phyloP scores from a whole-genome alignment of 2,888 invertebrate species.

The Pristionchus fissidentatus region DNA sequence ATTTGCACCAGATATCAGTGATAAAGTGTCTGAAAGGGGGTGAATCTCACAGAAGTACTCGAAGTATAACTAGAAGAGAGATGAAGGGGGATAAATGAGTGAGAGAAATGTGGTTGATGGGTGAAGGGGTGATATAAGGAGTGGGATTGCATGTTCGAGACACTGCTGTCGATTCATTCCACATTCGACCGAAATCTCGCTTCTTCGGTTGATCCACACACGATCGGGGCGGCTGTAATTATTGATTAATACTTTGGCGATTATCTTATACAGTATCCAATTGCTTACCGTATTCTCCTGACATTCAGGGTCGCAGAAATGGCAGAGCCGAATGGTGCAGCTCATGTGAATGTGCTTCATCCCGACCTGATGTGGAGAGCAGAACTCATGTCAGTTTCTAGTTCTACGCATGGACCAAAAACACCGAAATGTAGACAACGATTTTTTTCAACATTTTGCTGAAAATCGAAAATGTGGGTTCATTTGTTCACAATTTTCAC shows the following conservation, averaged over 20 bases:
- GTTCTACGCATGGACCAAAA: too few species aligned
- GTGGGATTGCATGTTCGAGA: constrained; percentile 40
- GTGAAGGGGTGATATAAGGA: constrained; percentile 23
- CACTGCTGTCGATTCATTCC: constrained; percentile 41
- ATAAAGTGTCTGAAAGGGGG: too few species aligned
- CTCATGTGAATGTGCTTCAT: constrained; percentile 48
- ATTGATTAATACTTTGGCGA: not conserved
- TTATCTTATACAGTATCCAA: not conserved
- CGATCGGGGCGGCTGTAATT: constrained; percentile 44
- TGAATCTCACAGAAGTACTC: not conserved
- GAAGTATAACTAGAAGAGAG: not conserved
- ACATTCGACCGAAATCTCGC: constrained; percentile 40
- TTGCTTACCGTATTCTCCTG: constrained; percentile 43
- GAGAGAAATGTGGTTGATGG: not conserved
- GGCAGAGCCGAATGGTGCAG: constrained; percentile 48
- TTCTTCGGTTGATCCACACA: constrained; percentile 33
- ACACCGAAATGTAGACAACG: too few species aligned
- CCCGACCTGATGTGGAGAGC: constrained; percentile 44
- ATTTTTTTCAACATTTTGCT: not conserved
- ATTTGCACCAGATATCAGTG: not conserved
- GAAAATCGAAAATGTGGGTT: too few species aligned
- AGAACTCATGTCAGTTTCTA: not conserved
- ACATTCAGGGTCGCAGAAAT: constrained; percentile 49
- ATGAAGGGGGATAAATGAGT: not conserved
- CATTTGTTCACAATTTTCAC: too few species aligned